Evolutionary conservation across 2,888 invertebrate species (phyloP).

Genomic region (Disparrhopalites patrizii): DNA sequence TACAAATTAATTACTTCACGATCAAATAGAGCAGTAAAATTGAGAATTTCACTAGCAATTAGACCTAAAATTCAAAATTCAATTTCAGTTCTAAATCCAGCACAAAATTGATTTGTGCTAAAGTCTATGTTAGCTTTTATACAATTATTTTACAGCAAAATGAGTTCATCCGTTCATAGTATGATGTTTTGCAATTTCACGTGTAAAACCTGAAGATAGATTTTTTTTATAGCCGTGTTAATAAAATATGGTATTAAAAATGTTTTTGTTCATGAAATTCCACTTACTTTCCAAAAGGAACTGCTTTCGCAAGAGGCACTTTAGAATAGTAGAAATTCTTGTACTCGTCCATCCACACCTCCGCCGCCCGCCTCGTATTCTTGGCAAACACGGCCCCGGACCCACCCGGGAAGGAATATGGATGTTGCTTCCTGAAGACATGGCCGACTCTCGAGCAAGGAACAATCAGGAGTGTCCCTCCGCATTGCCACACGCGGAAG

Average conservation of each 20-base stretch:
- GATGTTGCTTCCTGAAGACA: constrained; percentile 92
- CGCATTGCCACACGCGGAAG: constrained; percentile 96
- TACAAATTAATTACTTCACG: too few relatives aligned
- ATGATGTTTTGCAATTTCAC: too few relatives aligned
- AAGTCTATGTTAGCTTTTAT: too few relatives aligned
- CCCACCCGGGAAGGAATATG: constrained; percentile 96
- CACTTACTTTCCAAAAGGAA: constrained; percentile 83
- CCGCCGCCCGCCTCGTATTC: constrained; percentile 94
- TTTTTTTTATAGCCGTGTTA: background rate
- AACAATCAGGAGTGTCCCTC: constrained; percentile 92
- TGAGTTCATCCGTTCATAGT: too few relatives aligned
- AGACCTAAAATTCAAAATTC: too few relatives aligned
- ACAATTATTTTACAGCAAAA: too few relatives aligned
- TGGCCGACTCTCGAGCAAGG: constrained; percentile 77
- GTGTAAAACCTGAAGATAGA: too few relatives aligned
- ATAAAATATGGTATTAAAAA: background rate
- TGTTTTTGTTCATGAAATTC: background rate
- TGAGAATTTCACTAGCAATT: too few relatives aligned
- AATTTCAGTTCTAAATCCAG: too few relatives aligned
- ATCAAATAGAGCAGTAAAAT: too few relatives aligned
- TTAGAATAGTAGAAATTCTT: constrained; percentile 93
- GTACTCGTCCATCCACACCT: constrained; percentile 99
- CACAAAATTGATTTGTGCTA: too few relatives aligned
- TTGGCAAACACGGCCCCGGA: constrained; percentile 94
- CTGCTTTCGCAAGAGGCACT: constrained; percentile 82